A percentile compares a stretch with the other conserved stretches of the same genome.
Conservation (phyloP, 2,797 vertebrate genomes). For the Chelmon rostratus region DNA sequence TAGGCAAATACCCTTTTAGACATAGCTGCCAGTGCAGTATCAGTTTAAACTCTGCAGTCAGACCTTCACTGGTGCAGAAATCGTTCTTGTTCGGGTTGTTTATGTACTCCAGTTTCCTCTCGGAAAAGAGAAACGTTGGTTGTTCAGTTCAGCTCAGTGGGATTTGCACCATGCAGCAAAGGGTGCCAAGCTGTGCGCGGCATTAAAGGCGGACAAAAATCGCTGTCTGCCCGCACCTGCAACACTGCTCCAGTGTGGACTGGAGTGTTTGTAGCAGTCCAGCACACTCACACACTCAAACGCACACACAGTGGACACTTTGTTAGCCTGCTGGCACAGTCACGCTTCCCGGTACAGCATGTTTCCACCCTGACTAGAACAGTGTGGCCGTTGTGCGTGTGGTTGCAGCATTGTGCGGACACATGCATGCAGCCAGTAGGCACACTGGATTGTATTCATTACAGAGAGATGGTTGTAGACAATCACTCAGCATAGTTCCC, state of each 20-base stretch:
- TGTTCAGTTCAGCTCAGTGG: conserved; percentile 40
- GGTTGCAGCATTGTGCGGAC: conserved; percentile 60
- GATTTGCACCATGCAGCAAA: conserved; percentile 46
- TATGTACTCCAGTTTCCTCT: conserved; percentile 37
- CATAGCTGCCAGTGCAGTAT: background rate
- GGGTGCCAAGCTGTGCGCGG: conserved; percentile 47
- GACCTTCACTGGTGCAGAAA: conserved; percentile 11
- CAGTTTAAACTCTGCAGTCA: conserved; percentile 11
- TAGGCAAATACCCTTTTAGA: background rate
- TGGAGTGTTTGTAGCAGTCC: conserved; percentile 52
- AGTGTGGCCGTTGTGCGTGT: conserved; percentile 64
- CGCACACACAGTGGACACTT: conserved; percentile 71
- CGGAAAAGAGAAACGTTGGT: conserved; percentile 42
- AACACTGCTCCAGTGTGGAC: conserved; percentile 39
- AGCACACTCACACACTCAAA: conserved; percentile 27
- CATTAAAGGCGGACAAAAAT: conserved; percentile 50
- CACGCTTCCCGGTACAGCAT: conserved; percentile 58
- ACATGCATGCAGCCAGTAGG: conserved; percentile 51
- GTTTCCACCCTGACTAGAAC: conserved; percentile 76
- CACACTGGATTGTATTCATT: conserved; percentile 66
- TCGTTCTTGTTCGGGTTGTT: conserved; percentile 7
- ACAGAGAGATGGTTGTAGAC: conserved; percentile 34
- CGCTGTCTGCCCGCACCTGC: conserved; percentile 51
- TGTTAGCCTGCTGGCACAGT: conserved; percentile 70
- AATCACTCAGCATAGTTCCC: conserved; percentile 19